Base-by-base conservation (phyloP, 2,113 vertebrate species). In the Cyanoderma ruficeps region DNA sequence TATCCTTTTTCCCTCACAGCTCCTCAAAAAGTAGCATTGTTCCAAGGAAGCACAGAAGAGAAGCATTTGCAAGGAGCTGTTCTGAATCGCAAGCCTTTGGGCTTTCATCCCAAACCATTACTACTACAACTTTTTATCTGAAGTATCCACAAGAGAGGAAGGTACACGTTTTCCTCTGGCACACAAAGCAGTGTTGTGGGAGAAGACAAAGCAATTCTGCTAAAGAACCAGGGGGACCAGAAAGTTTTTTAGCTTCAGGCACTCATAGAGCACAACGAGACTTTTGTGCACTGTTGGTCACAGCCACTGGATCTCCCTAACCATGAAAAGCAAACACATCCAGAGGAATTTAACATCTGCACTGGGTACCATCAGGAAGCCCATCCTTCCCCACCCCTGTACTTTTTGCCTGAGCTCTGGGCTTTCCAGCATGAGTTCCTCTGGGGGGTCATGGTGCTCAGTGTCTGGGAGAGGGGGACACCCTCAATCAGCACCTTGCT, bases 21-120 rank as follows among this genome's bases (percentile, higher is more conserved):
- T 87, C 64, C 68, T 74, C 85, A 89, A 39, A 79, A 50, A 47
- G 44, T 15, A n/a, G 24, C 81, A 24, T 8, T 9, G 15, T 60
- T 96, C 28, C 57, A 70, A 61, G 75, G 12, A 50, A 94, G 50
- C 31, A 15, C 7, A 28, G 60, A 69, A 71, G 39, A 79, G 24
- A 68, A 86, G 41, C 49, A n/a, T 67, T 83, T 67, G 65, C 74
- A 94, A 89, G 46, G 79, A 71, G 39, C 56, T 47, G 11, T 18
- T 61, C 41, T 91, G 37, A 46, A 55, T 31, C 60, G 81, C 10
- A 2, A 61, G 31, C n/a, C 78, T 61, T 31, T 46, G 30, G 70
- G 31, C 49, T 96, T 93, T 83, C 64, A 64, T 65, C 79, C 60
- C 28, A 90, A 83, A 60, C 23, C 27, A 53, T 64, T 95, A 65